These are phyloP conservation scores for Phalera bucephala DNA, from an alignment of 2,888 invertebrate genomes.

Conservation along the genomic window DNA sequence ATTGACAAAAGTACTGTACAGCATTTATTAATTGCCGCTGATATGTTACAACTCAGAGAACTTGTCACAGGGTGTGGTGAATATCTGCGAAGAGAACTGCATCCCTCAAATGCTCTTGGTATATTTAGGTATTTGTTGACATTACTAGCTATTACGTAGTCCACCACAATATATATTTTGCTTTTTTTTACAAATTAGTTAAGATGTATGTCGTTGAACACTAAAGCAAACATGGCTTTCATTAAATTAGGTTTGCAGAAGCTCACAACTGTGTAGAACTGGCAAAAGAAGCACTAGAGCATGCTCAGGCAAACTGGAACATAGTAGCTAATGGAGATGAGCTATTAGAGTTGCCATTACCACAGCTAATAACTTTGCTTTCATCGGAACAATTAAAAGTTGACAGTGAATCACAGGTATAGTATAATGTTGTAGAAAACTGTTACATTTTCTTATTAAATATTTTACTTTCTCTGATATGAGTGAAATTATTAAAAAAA, in stretches of 20 bases:
- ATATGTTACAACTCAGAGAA: conserved; percentile 94
- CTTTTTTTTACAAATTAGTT: neutral
- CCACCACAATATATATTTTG: neutral
- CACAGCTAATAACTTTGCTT: conserved; percentile 89
- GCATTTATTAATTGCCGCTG: conserved; percentile 93
- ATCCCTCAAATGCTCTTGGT: conserved; percentile 94
- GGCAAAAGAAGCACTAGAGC: conserved; percentile 89
- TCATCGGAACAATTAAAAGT: conserved; percentile 94
- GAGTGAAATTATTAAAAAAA: too few relatives aligned
- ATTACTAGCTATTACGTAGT: neutral
- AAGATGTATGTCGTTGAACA: conserved; percentile 6
- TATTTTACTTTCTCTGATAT: neutral
- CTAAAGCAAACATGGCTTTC: conserved; percentile 22
- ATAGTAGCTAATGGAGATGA: conserved; percentile 91
- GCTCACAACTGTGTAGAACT: conserved; percentile 92
- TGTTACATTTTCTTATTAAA: neutral
- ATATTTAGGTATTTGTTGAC: conserved; percentile 85
- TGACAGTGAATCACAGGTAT: conserved; percentile 94
- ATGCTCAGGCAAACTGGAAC: conserved; percentile 93
- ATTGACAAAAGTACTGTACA: conserved; percentile 92
- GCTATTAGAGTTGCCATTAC: conserved; percentile 91
- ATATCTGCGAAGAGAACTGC: conserved; percentile 92
- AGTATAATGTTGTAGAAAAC: conserved; percentile 1
- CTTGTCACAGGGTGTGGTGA: conserved; percentile 91
- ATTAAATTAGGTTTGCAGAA: conserved; percentile 89